Evolutionary conservation across 2,888 invertebrate genomes (phyloP), one percentile per base, ranked within the genome.

Genomic region (Xanthia icteritia): DNA sequence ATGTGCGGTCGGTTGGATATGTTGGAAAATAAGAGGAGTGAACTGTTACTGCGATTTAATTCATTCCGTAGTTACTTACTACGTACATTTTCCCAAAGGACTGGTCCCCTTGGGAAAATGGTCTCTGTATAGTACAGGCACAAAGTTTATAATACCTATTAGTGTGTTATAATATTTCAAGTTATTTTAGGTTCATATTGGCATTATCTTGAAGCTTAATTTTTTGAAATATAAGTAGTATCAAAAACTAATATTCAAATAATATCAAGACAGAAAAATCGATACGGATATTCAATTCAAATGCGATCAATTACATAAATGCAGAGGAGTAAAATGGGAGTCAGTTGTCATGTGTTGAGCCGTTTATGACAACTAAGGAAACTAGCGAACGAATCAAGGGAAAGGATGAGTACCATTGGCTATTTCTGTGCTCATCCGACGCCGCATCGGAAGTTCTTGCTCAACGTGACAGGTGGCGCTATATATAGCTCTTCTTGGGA

Each of bases 401-500:
- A 66, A 66, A 79, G 68, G 67, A 79, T 74, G 72, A 67, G 48
- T 27, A 8, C 60, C 56, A 54, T 79, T 64, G n/a, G 76, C 77
- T 84, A 88, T 84, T 84, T 81, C 48, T 63, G 64, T 76, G 64
- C 68, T 45, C 77, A 82, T 85, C 79, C 67, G 74, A 78, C 77
- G 74, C 45, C 48, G 56, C 68, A 82, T 85, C 81, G 87, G 89
- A 89, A 87, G 87, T 87, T 71, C 89, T 87, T 77, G 84, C 84
- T 84, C 84, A 86, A 84, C 72, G 71, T 73, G 82, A 85, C 81
- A 87, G 87, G 83, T 87, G 89, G 69, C 64, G 58, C 71, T 87
- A 85, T 67, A 69, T 58, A 82, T 87, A 87, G 36, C 56, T 11
- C 2, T 68, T 72, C 69, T 74, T 39, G 67, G 77, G 75, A 79